These are phyloP conservation scores for Tringa solitaria DNA, from an alignment of 2,113 vertebrate genomes.

Conservation along the genomic window DNA sequence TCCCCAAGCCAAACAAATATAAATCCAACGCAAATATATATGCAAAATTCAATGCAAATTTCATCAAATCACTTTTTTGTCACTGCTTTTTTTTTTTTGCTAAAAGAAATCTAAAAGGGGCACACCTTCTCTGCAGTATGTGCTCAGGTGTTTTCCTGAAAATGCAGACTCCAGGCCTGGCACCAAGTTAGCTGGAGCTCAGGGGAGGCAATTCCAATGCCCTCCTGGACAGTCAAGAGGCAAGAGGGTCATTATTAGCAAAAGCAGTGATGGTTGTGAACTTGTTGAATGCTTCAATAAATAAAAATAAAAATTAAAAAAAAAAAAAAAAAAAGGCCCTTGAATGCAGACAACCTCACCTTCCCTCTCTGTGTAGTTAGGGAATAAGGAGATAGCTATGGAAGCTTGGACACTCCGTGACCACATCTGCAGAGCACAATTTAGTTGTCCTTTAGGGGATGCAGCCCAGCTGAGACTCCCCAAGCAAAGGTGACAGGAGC, in stretches of 20 bases:
- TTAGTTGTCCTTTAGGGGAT: neutral
- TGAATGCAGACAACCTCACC: neutral
- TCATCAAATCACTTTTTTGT: neutral
- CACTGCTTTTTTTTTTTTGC: fast-evolving
- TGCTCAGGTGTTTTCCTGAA: neutral
- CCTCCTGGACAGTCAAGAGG: neutral
- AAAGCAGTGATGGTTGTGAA: neutral
- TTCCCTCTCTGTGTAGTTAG: neutral
- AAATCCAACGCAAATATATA: neutral
- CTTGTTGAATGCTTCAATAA: neutral
- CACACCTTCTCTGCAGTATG: neutral
- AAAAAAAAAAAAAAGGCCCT: neutral
- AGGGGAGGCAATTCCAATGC: neutral
- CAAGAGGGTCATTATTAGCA: neutral
- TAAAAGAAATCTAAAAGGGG: neutral
- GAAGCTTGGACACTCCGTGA: neutral
- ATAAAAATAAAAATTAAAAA: neutral
- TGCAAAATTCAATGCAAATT: neutral
- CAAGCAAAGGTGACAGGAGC: neutral
- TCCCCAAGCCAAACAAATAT: neutral
- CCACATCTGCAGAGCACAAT: neutral
- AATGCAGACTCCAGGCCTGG: neutral
- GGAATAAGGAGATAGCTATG: neutral
- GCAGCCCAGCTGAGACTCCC: neutral
- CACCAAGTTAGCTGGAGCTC: neutral